Evolutionary conservation across 2,113 vertebrate genomes (phyloP), one percentile per base, ranked within the genome.

Genomic region (Eubucco bourcierii): DNA sequence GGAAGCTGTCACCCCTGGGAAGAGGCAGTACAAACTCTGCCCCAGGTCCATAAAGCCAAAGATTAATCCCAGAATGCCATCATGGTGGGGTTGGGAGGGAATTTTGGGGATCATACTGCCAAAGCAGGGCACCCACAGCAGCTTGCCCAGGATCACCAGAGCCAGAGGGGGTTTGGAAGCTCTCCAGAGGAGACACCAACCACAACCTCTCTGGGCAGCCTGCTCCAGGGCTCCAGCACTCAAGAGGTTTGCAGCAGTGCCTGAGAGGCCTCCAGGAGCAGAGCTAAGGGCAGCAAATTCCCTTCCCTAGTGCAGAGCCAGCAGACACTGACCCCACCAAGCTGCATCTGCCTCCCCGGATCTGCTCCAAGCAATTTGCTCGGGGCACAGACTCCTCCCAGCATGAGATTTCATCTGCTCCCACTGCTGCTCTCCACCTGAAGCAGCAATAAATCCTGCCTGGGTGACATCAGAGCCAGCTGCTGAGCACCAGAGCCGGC

Each of bases 371-470:
- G 95, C 93, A 67, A 87, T 91, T 77, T 94, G 84, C 90, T 87
- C 7, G 79, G 94, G 93, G 93, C 89, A 95, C 84, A 87, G 88
- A 78, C 89, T 95, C 87, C 90, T 95, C 95, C 90, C 81, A 93
- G 94, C 67, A 12, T 80, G 82, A 93, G 93, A 94, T 95, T 91
- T 95, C 93, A 95, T 95, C 91, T 91, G 90, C 85, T 93, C 66
- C 0, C 2, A 53, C 55, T 53, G 93, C 95, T 70, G 94, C 95
- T 87, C 87, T 85, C 79, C 94, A 95, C 95, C 94, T 96, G 95
- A 96, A 96, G 93, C 93, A 93, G 95, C 95, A 85, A 91, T 95
- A 96, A 95, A 96, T 94, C 95, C 94, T 77, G 0, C 2, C 60
- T 1, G 72, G 90, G 82, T 89, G 93, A 95, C 95, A 96, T 80